Base-by-base conservation (phyloP, 2,113 vertebrate species). In the Deroptyus accipitrinus region DNA sequence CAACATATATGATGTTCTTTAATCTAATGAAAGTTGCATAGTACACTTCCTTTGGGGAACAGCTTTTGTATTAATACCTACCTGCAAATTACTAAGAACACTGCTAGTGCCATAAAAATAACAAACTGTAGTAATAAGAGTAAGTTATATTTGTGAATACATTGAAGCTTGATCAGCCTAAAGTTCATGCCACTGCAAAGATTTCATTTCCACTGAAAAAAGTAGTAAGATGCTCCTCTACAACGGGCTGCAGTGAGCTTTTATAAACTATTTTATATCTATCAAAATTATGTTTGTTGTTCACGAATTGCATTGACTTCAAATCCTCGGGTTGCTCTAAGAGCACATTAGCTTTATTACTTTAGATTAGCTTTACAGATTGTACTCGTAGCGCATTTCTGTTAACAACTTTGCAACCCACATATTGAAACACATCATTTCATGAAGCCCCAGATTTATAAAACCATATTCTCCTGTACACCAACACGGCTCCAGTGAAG, bases 261-360 rank as follows among this genome's bases (percentile, higher is more conserved):
- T 85, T 49, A 44, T 48, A 69, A 95, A 88, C 19, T 83, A 46
- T 77, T 90, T 88, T 64, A 51, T 67, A 83, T 86, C 88, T 87
- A 90, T 75, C 11, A 54, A 88, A 94, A 94, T 93, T 64, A 81
- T 23, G 55, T 77, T 88, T 17, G 16, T 83, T 3, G 0, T 86
- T 93, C 88, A 93, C 42, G 69, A 90, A 55, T 33, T 72, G 42
- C 88, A 57, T 33, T 94, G 85, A 78, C 90, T 93, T 86, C 61
- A 92, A 68, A 92, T 83, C 64, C 82, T 93, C 61, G 46, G 83
- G 83, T 92, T 94, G 80, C 39, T 88, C 72, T 64, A 59, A 70
- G 22, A 96, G 46, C 61, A 88, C 48, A 64, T 90, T 94, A 94
- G 52, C 68, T 95, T 94, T 93, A 90, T 90, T 95, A 52, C 73